Evolutionary conservation across 2,888 invertebrate genomes (phyloP).

Genomic region (Acrobeloides nanus): DNA sequence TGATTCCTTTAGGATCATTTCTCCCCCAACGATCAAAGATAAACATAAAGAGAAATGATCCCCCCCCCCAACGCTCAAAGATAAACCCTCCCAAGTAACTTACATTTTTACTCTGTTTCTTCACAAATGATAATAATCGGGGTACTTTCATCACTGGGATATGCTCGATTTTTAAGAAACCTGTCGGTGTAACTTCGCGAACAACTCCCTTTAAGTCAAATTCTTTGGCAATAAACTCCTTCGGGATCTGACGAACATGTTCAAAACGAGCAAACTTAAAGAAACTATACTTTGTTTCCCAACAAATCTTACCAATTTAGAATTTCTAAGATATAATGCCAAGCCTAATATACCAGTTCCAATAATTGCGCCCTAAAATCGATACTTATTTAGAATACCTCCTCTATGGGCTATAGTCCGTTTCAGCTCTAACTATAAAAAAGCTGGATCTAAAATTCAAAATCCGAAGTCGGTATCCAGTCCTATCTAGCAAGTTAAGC

Average conservation of each 20-base stretch:
- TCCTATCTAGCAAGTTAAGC: too few relatives aligned
- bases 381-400: too few relatives aligned
- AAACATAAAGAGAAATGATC: conserved; percentile 1
- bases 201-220: conserved; percentile 43
- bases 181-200: conserved; percentile 37
- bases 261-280: conserved; percentile 48
- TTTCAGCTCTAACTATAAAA: too few relatives aligned
- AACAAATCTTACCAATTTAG: conserved; percentile 35
- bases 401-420: too few relatives aligned
- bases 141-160: conserved; percentile 44
- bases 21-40: too few relatives aligned
- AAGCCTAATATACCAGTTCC: conserved; percentile 44
- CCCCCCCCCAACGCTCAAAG: background rate
- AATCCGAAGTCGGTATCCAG: too few relatives aligned
- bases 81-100: conserved; percentile 9
- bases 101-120: conserved; percentile 16
- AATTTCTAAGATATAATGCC: conserved; percentile 43
- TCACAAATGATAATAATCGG: conserved; percentile 25
- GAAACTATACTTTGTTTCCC: background rate
- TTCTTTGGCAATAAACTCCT: conserved; percentile 49
- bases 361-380: conserved; percentile 50
- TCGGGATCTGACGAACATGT: conserved; percentile 49
- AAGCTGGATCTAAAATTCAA: too few relatives aligned
- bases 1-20: background rate
- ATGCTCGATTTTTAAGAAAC: conserved; percentile 45